Conservation (phyloP, 1,140 invertebrate genomes). For the Diabrotica virgifera region DNA sequence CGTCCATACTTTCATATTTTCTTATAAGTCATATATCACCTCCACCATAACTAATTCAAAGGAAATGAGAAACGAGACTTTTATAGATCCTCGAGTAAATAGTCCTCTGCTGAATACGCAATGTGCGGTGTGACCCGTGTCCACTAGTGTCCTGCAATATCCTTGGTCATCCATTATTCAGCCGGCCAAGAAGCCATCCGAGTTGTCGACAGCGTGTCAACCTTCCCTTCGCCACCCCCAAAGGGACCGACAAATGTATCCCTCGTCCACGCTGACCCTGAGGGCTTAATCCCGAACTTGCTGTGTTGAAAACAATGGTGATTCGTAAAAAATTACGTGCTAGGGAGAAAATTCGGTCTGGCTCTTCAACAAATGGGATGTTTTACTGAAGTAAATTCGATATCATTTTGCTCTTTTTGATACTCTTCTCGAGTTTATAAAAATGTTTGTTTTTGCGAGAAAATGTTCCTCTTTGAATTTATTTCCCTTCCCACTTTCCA, state of each 20-base stretch:
- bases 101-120: slow-evolving; percentile 16
- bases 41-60: neutral
- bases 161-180: slow-evolving; percentile 24
- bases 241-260: slow-evolving; percentile 25
- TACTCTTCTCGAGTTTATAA: neutral
- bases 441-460: neutral
- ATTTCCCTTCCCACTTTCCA: neutral
- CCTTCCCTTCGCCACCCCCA: slow-evolving; percentile 13
- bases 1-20: neutral
- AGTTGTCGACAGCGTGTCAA: slow-evolving; percentile 23
- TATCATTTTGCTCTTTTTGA: slow-evolving; percentile 13
- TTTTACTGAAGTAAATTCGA: slow-evolving; percentile 11
- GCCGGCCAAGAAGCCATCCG: slow-evolving; percentile 23
- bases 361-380: slow-evolving; percentile 19
- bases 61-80: neutral
- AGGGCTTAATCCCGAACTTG: slow-evolving; percentile 27
- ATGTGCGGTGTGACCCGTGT: slow-evolving; percentile 21
- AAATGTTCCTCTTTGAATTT: neutral
- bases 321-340: slow-evolving; percentile 20
- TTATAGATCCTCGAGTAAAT: slow-evolving; percentile 13
- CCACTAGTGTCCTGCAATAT: slow-evolving; percentile 16
- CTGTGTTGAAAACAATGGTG: slow-evolving; percentile 21
- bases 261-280: slow-evolving; percentile 25
- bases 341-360: slow-evolving; percentile 16
- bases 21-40: neutral